Conservation (phyloP, 2,113 vertebrate species). For the Lampris megalopsis region DNA sequence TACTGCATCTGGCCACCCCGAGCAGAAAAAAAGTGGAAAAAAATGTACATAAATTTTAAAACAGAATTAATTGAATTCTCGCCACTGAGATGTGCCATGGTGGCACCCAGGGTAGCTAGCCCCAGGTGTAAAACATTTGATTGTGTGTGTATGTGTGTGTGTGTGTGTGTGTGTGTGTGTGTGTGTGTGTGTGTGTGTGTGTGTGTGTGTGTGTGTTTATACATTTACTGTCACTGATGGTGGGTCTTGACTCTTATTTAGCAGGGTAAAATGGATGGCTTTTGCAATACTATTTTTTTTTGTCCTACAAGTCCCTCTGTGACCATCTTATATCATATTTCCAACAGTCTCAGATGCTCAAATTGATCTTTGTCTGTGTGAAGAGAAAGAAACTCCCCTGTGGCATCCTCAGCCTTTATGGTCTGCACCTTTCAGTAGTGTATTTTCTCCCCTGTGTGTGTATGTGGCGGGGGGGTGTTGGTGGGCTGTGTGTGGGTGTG, state of each 20-base stretch:
- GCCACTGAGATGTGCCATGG: conserved; percentile 10
- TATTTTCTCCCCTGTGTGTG: conserved; percentile 25
- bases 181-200: neutral
- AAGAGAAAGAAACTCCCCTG: conserved; percentile 59
- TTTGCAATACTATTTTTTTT: conserved; percentile 66
- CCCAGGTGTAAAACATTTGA: conserved; percentile 45
- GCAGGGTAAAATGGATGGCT: conserved; percentile 67
- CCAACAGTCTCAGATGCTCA: conserved; percentile 69
- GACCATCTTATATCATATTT: conserved; percentile 79
- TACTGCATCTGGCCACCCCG: conserved; percentile 50
- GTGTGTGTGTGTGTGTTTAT: neutral
- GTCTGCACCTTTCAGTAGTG: conserved; percentile 64
- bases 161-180: conserved; percentile 5
- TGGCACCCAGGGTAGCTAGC: conserved; percentile 39
- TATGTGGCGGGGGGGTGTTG: conserved; percentile 2
- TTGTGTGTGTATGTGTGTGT: conserved; percentile 3
- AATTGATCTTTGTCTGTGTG: conserved; percentile 75
- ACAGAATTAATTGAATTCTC: conserved; percentile 3
- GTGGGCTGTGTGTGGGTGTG: conserved; percentile 22
- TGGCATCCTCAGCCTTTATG: conserved; percentile 70
- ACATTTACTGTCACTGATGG: neutral
- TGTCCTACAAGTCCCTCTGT: conserved; percentile 71
- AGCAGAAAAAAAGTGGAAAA: conserved; percentile 40
- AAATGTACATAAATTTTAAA: conserved; percentile 52
- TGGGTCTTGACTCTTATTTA: conserved; percentile 61